A percentile compares a stretch with the other conserved stretches of the same genome.
Conservation (phyloP, 2,888 invertebrate genomes). For the Ephialtes manifestator region DNA sequence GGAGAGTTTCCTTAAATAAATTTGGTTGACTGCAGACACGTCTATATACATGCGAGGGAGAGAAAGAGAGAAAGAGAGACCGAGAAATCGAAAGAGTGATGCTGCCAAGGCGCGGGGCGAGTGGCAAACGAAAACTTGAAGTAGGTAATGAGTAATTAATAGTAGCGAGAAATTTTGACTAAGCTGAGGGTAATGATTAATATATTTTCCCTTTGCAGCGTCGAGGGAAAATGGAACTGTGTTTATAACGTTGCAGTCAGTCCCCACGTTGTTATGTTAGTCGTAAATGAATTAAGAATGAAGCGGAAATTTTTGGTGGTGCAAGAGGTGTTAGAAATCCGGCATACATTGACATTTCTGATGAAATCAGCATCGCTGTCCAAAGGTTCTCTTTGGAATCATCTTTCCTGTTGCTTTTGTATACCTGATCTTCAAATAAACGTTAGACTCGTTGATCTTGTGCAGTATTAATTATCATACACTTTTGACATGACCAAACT, state of each 20-base stretch:
- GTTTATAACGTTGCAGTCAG: neutral
- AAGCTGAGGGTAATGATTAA: constrained; percentile 37
- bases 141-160: constrained; percentile 47
- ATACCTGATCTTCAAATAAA: constrained; percentile 6
- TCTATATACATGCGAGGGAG: neutral
- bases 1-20: constrained; percentile 45
- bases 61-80: neutral
- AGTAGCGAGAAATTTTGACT: constrained; percentile 37
- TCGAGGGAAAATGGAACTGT: neutral
- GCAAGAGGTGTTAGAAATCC: neutral
- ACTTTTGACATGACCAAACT: neutral
- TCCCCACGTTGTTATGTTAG: neutral
- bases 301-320: neutral
- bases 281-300: neutral
- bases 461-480: neutral
- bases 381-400: neutral
- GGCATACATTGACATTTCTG: neutral
- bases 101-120: neutral
- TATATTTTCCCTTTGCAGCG: constrained; percentile 18
- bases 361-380: neutral
- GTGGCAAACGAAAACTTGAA: constrained; percentile 14
- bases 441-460: neutral
- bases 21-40: neutral
- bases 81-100: neutral
- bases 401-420: neutral